Percentiles rank a stretch among this genome's conserved stretches.
Conservation (phyloP, 23 tunicate species). For the Oikopleura vanhoeffeni region DNA sequence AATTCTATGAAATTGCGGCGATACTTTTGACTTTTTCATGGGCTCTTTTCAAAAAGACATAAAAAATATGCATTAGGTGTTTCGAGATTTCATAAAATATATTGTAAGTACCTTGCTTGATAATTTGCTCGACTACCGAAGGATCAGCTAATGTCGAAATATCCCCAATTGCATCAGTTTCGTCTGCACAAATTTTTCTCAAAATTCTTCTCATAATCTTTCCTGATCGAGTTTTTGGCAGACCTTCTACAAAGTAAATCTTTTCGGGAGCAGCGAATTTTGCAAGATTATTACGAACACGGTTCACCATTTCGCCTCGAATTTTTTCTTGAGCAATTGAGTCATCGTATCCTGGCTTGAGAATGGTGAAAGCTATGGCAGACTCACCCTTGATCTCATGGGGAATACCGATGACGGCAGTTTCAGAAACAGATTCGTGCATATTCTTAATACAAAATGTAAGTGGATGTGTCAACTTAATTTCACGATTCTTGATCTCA, state of each 20-base stretch:
- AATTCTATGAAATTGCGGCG: no score
- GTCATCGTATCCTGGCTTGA: constrained; percentile 24
- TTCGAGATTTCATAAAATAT: no score
- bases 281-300: constrained; percentile 36
- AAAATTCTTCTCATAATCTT: constrained; percentile 86
- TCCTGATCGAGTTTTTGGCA: constrained; percentile 91
- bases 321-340: constrained; percentile 22
- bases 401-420: constrained; percentile 65
- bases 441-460: not conserved
- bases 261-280: constrained; percentile 54
- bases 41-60: no score
- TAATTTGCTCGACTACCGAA: constrained; percentile 37
- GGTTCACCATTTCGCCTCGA: constrained; percentile 19
- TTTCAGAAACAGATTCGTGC: constrained; percentile 38
- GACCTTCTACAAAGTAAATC: constrained; percentile 28
- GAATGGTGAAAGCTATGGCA: constrained; percentile 46
- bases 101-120: not conserved
- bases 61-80: no score
- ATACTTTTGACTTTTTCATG: no score
- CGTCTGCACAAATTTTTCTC: constrained; percentile 52
- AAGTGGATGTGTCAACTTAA: no score
- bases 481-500: no score
- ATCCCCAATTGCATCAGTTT: constrained; percentile 55
- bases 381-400: constrained; percentile 72
- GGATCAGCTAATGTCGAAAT: constrained; percentile 78